These are phyloP conservation scores for Caenorhabditis sp. DNA, from an alignment of 2,888 invertebrate species.

Conservation along the genomic window DNA sequence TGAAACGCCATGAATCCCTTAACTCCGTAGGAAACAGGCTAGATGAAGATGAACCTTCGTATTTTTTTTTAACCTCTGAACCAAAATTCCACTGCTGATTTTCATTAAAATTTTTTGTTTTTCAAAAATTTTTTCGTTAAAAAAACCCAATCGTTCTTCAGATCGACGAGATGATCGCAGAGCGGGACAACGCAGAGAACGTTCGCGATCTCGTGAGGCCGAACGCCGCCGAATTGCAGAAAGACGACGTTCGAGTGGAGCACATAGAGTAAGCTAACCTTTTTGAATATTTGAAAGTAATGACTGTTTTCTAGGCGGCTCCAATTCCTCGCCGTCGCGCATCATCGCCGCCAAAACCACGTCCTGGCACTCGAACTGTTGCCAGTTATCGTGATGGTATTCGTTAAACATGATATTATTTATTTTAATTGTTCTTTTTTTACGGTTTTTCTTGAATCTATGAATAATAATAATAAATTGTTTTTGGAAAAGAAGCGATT, in stretches of 20 bases:
- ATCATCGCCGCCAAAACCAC: neutral
- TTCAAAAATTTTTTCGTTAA: too few species aligned
- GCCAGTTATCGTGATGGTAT: constrained; percentile 4
- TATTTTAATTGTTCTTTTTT: neutral
- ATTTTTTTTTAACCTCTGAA: too few species aligned
- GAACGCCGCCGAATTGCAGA: neutral
- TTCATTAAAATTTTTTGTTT: too few species aligned
- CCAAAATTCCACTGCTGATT: too few species aligned
- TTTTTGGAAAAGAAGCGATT: neutral
- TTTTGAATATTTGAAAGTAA: too few species aligned
- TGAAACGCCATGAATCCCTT: too few species aligned
- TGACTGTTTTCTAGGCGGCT: too few species aligned
- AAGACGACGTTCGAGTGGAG: neutral
- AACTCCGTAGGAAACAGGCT: too few species aligned
- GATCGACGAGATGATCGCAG: neutral
- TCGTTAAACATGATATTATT: neutral
- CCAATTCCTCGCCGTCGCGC: neutral
- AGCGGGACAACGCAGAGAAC: neutral
- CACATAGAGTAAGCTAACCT: neutral
- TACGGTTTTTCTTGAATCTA: neutral
- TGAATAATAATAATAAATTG: neutral
- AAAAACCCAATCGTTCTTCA: neutral
- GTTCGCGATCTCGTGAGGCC: neutral
- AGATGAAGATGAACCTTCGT: too few species aligned
- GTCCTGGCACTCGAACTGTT: constrained; percentile 20